Evolutionary conservation across 2,113 vertebrate genomes (phyloP), one percentile per base, ranked within the genome.

Genomic region (Pteropus alecto): DNA sequence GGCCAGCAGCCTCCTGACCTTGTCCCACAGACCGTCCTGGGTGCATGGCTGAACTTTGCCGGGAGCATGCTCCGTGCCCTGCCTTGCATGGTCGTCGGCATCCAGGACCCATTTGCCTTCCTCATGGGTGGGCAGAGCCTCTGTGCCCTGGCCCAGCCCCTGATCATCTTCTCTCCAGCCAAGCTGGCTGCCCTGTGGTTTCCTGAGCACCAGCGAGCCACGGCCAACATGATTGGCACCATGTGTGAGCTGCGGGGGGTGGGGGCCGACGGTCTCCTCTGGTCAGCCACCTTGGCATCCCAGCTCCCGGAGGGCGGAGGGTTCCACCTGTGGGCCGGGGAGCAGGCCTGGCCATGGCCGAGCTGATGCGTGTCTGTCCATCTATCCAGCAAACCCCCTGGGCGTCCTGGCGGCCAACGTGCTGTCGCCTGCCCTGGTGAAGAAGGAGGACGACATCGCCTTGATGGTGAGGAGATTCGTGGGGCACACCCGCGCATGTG

Each of bases 101-200:
- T 33, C 1, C 38, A 21, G 11, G 41, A 18, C 38, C 96, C 77
- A 5, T 99, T 98, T 93, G 60, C 94, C 4, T 73, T 99, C 74
- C 98, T 99, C 82, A 98, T 99, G 98, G 1, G 91, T 18, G 99
- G 99, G 2, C 99, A 99, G 96, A 99, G 98, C 22, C 86, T 99
- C 14, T 99, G 99, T 24, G 99, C 99, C 3, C 28, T 99, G 82
- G 99, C 99, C 65, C 99, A 99, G 98, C 99, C 99, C 2, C 98
- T 99, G 97, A 98, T 99, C 90, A 95, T 99, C 90, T 99, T 99
- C 98, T 98, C 99, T 83, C 99, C 99, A 0, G 99, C 99, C 87
- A 99, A 99, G 96, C 93, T 99, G 97, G 99, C 99, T 5, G 99
- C 99, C 0, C 93, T 99, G 26, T 99, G 99, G 99, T 99, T 99